phyloP scores from a whole-genome alignment of 1,140 invertebrate genomes.

The Ericerus pela region DNA sequence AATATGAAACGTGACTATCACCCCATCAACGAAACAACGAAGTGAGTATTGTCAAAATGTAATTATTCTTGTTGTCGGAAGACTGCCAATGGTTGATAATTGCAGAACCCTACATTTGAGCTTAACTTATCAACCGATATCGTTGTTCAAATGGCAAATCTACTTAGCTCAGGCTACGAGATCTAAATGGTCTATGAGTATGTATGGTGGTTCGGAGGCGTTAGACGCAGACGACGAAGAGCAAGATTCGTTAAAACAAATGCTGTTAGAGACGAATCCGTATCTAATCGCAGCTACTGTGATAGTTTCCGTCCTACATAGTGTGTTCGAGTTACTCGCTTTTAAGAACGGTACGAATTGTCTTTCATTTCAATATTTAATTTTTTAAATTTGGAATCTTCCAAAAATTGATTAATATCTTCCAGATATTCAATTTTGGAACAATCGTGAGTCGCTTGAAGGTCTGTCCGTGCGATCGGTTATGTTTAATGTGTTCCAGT shows the following conservation, averaged over 20 bases:
- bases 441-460: slow-evolving; percentile 89
- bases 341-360: slow-evolving; percentile 83
- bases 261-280: slow-evolving; percentile 91
- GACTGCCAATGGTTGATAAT: slow-evolving; percentile 9
- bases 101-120: slow-evolving; percentile 40
- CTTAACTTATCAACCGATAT: slow-evolving; percentile 85
- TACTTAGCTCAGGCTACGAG: slow-evolving; percentile 83
- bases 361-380: slow-evolving; percentile 1
- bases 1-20: slow-evolving; percentile 92
- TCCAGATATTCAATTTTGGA: slow-evolving; percentile 98
- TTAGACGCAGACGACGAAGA: slow-evolving; percentile 25
- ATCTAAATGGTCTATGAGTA: slow-evolving; percentile 48
- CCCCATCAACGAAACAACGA: slow-evolving; percentile 75
- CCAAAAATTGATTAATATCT: slow-evolving; percentile 23
- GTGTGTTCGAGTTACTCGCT: slow-evolving; percentile 93
- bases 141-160: slow-evolving; percentile 94
- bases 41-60: slow-evolving; percentile 33
- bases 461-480: slow-evolving; percentile 94
- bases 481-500: slow-evolving; percentile 98
- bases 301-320: slow-evolving; percentile 86
- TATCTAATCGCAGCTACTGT: slow-evolving; percentile 87
- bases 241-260: slow-evolving; percentile 84
- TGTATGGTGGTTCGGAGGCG: slow-evolving; percentile 43
- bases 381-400: neutral
- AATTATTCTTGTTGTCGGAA: slow-evolving; percentile 5